Evolutionary conservation across 2,797 vertebrate genomes (phyloP), one percentile per base, ranked within the genome.

Genomic region (Dryobates pubescens): DNA sequence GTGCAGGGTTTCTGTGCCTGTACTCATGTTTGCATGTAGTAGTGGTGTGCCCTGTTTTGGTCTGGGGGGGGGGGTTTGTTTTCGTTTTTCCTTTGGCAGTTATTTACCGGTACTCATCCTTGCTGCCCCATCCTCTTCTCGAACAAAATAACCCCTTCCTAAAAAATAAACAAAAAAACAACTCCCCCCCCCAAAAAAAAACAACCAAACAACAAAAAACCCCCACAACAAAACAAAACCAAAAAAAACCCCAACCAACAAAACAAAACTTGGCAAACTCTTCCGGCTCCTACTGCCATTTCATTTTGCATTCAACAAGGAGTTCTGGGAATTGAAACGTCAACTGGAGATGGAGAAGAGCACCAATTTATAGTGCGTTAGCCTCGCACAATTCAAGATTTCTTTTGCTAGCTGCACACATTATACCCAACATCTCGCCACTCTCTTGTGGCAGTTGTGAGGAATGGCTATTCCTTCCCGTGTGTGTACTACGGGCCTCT

Each of bases 401-500:
- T 94, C 90, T 95, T 96, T 96, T 95, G 71, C 91, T 95, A 74
- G 89, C 93, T 93, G 91, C 89, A 90, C 73, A 57, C 63, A 41
- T 59, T 89, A 92, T 78, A 41, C 74, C 83, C 58, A 94, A 56
- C 72, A 61, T 94, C 94, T 95, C 85, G 7, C 88, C 82, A 88
- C 85, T 92, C 93, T 94, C 92, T 92, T 86, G 92, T 94, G 80
- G 94, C 90, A 81, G 54, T 92, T 83, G 29, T 73, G 95, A 97
- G 95, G 95, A 93, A 32, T 80, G 90, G 96, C 77, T 82, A 53
- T 96, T 93, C 92, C 94, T 97, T 96, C 95, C 95, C 75, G 86
- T 95, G 96, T 97, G 97, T 97, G 95, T 95, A 58, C 94, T 94
- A 90, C 93, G 95, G 96, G 96, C 95, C 95, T 97, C 96, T 97